phyloP scores from a whole-genome alignment of 37 sponge, comb jelly and placozoan genomes.

The Theonella swinhoei region DNA sequence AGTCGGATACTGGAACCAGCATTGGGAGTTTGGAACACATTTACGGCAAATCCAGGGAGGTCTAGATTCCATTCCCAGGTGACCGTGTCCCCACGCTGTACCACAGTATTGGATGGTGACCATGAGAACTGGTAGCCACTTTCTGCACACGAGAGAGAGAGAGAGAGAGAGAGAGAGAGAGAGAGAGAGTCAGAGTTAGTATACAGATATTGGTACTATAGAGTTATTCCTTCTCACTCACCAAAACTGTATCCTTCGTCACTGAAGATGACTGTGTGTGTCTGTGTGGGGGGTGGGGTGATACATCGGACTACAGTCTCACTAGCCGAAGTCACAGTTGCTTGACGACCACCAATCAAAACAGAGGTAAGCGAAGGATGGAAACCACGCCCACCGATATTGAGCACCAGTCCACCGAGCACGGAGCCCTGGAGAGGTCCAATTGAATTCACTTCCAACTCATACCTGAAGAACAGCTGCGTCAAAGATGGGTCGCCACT shows the following conservation, averaged over 20 bases:
- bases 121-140: slow-evolving; percentile 3
- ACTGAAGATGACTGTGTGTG: slow-evolving; percentile 6
- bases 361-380: slow-evolving; percentile 1
- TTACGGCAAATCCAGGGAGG: neutral
- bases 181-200: neutral
- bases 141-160: too few relatives aligned
- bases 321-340: slow-evolving; percentile 24
- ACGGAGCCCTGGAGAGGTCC: slow-evolving; percentile 48
- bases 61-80: slow-evolving; percentile 20
- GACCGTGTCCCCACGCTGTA: slow-evolving; percentile 45
- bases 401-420: slow-evolving; percentile 55
- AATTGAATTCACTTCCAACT: slow-evolving; percentile 30
- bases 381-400: slow-evolving; percentile 59
- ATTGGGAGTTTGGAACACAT: slow-evolving; percentile 15
- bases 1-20: neutral
- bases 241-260: neutral
- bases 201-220: too few relatives aligned
- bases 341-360: slow-evolving; percentile 22
- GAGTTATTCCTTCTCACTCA: neutral
- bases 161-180: neutral
- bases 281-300: slow-evolving; percentile 16
- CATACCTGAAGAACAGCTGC: slow-evolving; percentile 22
- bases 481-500: neutral
- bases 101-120: neutral
- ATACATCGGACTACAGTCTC: slow-evolving; percentile 49